phyloP scores from a whole-genome alignment of 2,113 vertebrate species.

The Turdus rufiventris region DNA sequence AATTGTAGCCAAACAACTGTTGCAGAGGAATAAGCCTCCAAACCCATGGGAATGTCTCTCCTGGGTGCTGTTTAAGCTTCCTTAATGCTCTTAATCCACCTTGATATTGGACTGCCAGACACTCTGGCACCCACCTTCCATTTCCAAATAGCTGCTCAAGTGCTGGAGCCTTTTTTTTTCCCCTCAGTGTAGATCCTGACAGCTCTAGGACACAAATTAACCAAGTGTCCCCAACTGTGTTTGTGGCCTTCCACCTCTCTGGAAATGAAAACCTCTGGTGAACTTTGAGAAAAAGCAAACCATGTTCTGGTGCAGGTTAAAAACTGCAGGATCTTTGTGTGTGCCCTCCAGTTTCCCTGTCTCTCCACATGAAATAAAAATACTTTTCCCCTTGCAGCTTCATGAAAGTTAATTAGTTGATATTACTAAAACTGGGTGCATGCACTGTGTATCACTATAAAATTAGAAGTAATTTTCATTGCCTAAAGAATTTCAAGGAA shows the following conservation, averaged over 20 bases:
- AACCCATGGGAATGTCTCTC: constrained; percentile 41
- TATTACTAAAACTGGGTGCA: neutral
- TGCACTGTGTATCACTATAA: neutral
- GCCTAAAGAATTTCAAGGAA: neutral
- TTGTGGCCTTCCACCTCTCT: neutral
- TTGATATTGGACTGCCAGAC: constrained; percentile 55
- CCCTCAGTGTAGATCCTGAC: neutral
- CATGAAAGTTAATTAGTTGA: neutral
- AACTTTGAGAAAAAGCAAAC: neutral
- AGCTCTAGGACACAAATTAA: neutral
- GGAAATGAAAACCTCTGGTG: neutral
- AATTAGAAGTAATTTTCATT: neutral
- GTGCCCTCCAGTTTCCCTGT: neutral
- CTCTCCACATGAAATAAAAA: neutral
- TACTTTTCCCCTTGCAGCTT: neutral
- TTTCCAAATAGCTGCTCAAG: constrained; percentile 16
- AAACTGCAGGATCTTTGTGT: neutral
- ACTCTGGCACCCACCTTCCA: constrained; percentile 52
- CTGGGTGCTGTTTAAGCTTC: constrained; percentile 46
- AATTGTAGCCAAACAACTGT: constrained; percentile 22
- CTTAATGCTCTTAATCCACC: constrained; percentile 66
- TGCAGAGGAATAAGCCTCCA: constrained; percentile 14
- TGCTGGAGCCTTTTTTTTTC: neutral
- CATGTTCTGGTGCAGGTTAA: neutral
- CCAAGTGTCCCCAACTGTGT: neutral